Evolutionary conservation across 2,888 invertebrate genomes (phyloP), one percentile per base, ranked within the genome.

Genomic region (Imbricaverruca yamaguchii): DNA sequence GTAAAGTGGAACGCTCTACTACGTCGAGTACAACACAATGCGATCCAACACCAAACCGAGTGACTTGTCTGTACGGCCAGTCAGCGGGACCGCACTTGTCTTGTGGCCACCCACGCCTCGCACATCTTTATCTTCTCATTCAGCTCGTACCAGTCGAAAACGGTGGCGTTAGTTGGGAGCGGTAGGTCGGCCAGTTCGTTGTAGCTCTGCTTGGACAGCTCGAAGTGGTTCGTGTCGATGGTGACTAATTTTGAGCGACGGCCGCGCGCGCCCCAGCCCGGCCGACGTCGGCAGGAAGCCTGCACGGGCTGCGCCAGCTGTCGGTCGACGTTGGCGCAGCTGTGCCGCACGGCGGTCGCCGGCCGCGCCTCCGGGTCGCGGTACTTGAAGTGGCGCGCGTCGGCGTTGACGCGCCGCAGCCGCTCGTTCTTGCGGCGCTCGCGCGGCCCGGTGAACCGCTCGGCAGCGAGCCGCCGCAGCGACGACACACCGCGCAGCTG

Each of bases 191-290:
- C 74, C 13, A 74, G 74, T 53, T 74, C 74, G 74, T 74, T 74
- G 10, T 39, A 74, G 53, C 2, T 15, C 53, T 13, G 53, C 12
- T 18, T 23, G 7, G 74, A 23, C 18, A 74, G 12, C 74, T 53
- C 53, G 53, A 74, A 74, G 13, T 74, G 53, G 53, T 74, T 53
- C 18, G 39, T 74, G 7, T 74, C 74, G 74, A 74, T 74, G 74
- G 18, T 9, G 53, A 23, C 18, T 53, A 18, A 18, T 6, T 0
- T 25, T 15, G 12, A 9, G 18, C 74, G 15, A 12, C 74, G 74
- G 15, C 74, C 18, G 53, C 23, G 15, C 12, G 13, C 69, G 10
- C 10, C 69, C 12, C 39, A 15, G 69, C 15, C 39, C 12, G 59
- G 15, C 1, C 59, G 59, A 7, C 12, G 15, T 15, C 59, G 59